These are phyloP conservation scores for Okapia johnstoni DNA, from an alignment of 2,113 vertebrate species.

Conservation along the genomic window DNA sequence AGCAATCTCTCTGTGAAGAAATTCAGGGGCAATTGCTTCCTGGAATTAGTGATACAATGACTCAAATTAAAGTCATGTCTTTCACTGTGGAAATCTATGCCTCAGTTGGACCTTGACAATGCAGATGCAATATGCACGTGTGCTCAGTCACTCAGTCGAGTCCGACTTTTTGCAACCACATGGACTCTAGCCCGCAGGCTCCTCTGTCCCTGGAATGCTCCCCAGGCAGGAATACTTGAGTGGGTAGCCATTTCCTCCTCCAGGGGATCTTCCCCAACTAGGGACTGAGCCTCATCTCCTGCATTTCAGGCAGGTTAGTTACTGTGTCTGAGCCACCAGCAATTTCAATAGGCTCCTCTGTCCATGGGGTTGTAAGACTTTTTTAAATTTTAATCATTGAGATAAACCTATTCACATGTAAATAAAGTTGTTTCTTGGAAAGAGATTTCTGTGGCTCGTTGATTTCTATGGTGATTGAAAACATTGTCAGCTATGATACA, in stretches of 20 bases:
- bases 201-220: not conserved
- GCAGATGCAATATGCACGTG: rapidly evolving
- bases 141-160: not conserved
- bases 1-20: not conserved
- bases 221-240: not conserved
- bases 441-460: not conserved
- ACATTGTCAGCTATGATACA: not conserved
- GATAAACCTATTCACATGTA: not conserved
- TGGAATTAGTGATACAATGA: not conserved
- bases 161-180: not conserved
- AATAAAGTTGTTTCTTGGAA: not conserved
- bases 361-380: not conserved
- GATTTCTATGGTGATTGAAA: not conserved
- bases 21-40: not conserved
- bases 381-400: not conserved
- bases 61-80: not conserved
- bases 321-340: not conserved
- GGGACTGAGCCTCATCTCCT: not conserved
- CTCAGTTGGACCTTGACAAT: not conserved
- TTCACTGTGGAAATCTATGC: not conserved
- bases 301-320: not conserved
- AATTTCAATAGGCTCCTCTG: not conserved
- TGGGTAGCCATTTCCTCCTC: not conserved
- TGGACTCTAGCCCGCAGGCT: not conserved
- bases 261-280: not conserved